Base-by-base conservation (phyloP, 2,113 vertebrate species). In the Zingel zingel region DNA sequence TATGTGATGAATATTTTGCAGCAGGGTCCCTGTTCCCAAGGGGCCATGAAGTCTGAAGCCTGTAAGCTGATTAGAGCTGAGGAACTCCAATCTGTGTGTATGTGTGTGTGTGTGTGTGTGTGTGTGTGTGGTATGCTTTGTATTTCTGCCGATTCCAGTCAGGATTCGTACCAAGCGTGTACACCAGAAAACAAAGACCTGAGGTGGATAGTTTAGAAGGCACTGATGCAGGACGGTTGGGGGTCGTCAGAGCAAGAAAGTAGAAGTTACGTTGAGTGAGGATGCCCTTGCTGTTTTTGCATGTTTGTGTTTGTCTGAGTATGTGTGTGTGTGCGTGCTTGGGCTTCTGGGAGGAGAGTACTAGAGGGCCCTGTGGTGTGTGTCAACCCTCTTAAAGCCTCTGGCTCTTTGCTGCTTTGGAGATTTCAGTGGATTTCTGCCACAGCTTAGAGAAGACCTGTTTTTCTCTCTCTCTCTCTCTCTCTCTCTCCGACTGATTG, bases 41-140 rank as follows among this genome's bases (percentile, higher is more conserved):
- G 61, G 81, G 69, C 84, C 81, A 59, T 48, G 21, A 72, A 79
- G 81, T 91, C 91, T 93, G 90, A 87, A 87, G 87, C 66, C 87
- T 72, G 57, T 94, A 94, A 94, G 94, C 92, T 86, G 94, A 90
- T 95, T 95, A 95, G 62, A 83, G 79, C 77, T 83, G 71, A 90
- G 84, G 75, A 91, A 90, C 90, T 90, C 68, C 82, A 78, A 84
- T 85, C 89, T 78, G 30, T 70, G 87, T 81, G 79, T 75, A 87
- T 13, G 2, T 84, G 82, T 78, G 66, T 48, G 57, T 64, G 85
- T 79, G 70, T 25, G 82, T 66, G 69, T 27, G 47, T 79, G 58
- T 68, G 74, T 69, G 74, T 54, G 27, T 58, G 61, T 61, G 27
- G 62, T 61, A 33, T 58, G 51, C 18, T 73, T 76, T 77, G 64